phyloP scores from a whole-genome alignment of 1,140 invertebrate species.

The Apis cerana region DNA sequence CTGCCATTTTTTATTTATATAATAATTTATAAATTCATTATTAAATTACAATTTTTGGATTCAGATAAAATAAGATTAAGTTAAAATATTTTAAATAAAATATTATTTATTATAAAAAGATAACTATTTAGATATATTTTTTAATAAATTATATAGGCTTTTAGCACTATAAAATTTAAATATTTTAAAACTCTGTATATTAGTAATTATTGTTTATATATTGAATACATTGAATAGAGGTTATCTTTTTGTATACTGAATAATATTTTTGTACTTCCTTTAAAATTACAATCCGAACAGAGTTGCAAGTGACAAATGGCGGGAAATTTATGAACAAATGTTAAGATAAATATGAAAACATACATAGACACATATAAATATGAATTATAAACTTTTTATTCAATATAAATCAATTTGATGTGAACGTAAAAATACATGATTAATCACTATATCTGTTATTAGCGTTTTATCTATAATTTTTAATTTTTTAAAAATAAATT shows the following conservation, averaged over 20 bases:
- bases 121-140: neutral
- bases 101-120: neutral
- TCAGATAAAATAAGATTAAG: neutral
- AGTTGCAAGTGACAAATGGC: neutral
- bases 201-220: neutral
- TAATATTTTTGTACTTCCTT: neutral
- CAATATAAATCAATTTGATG: neutral
- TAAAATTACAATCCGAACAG: neutral
- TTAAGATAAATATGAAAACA: neutral
- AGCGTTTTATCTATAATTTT: neutral
- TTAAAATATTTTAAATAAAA: neutral
- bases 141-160: neutral
- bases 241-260: constrained; percentile 1
- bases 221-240: neutral
- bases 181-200: neutral
- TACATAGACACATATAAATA: too few species aligned
- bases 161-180: neutral
- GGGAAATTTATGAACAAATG: neutral
- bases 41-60: neutral
- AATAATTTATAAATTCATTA: neutral
- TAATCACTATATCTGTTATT: neutral
- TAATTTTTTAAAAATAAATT: neutral
- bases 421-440: neutral
- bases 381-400: neutral
- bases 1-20: constrained; percentile 13